Evolutionary conservation across 2,888 invertebrate species (phyloP).

Genomic region (Pinctada fucata): DNA sequence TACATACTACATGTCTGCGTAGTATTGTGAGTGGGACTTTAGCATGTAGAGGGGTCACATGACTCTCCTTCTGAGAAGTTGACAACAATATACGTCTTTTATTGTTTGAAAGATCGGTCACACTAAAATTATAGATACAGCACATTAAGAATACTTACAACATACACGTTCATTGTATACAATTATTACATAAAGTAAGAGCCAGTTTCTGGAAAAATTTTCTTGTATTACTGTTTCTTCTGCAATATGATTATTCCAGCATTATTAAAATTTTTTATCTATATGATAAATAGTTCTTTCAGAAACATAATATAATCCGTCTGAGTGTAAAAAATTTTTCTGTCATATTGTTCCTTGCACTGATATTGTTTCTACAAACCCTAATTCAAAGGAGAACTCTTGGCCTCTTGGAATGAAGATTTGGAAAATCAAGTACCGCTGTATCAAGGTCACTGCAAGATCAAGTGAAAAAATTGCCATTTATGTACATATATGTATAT

Average conservation of each 20-base stretch:
- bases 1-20: slow-evolving; percentile 66
- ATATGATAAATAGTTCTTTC: too few species aligned
- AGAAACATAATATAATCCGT: too few species aligned
- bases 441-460: slow-evolving; percentile 72
- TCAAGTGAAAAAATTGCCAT: background rate
- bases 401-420: slow-evolving; percentile 69
- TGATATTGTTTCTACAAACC: slow-evolving; percentile 54
- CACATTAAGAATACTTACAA: too few species aligned
- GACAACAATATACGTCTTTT: slow-evolving; percentile 73
- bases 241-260: too few species aligned
- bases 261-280: too few species aligned
- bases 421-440: slow-evolving; percentile 73
- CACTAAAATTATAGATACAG: slow-evolving; percentile 45
- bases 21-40: slow-evolving; percentile 72
- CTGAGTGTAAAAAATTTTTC: too few species aligned
- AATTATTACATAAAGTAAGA: too few species aligned
- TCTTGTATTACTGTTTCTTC: too few species aligned
- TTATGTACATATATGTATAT: background rate
- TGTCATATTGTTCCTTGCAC: too few species aligned
- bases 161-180: too few species aligned
- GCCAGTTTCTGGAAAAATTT: background rate
- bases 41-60: slow-evolving; percentile 72
- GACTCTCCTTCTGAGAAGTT: slow-evolving; percentile 72
- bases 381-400: slow-evolving; percentile 74
- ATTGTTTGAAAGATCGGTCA: slow-evolving; percentile 70